A percentile compares a stretch with the other conserved stretches of the same genome.
phyloP scores from a whole-genome alignment of 92 coral and sea anemone species.

The Palythoa grandis region DNA sequence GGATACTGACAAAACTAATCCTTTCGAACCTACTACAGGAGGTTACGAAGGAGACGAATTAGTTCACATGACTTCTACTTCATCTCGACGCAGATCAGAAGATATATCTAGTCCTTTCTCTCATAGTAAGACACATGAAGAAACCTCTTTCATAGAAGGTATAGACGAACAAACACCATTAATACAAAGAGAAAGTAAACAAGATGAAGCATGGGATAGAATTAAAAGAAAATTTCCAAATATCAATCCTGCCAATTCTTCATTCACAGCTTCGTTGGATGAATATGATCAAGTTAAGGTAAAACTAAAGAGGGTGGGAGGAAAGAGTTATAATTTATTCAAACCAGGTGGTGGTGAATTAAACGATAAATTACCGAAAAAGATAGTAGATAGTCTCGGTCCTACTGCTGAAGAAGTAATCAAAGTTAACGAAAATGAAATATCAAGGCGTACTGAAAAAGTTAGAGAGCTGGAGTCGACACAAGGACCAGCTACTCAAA shows the following conservation, averaged over 20 bases:
- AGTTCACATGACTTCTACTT: conserved; percentile 36
- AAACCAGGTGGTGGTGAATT: neutral
- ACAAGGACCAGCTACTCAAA: neutral
- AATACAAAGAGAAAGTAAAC: too few relatives aligned
- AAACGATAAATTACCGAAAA: neutral
- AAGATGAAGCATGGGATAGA: too few relatives aligned
- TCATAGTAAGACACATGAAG: too few relatives aligned
- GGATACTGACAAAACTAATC: too few relatives aligned
- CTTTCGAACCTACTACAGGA: neutral
- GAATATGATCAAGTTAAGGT: conserved; percentile 22
- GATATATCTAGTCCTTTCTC: too few relatives aligned
- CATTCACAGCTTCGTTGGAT: too few relatives aligned
- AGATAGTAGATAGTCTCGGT: neutral
- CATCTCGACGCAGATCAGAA: conserved; percentile 14
- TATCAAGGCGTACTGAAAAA: neutral
- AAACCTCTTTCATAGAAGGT: conserved; percentile 46
- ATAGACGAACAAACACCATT: too few relatives aligned
- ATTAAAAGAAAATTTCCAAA: conserved; percentile 44
- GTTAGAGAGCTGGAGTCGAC: neutral
- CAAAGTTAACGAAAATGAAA: neutral
- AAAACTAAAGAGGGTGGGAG: conserved; percentile 46
- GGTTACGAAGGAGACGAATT: conserved; percentile 25
- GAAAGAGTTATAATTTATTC: neutral
- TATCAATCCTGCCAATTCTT: conserved; percentile 39
- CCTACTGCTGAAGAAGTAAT: neutral